Evolutionary conservation across 1,140 invertebrate species (phyloP).

Genomic region (Phymastichus coffea): DNA sequence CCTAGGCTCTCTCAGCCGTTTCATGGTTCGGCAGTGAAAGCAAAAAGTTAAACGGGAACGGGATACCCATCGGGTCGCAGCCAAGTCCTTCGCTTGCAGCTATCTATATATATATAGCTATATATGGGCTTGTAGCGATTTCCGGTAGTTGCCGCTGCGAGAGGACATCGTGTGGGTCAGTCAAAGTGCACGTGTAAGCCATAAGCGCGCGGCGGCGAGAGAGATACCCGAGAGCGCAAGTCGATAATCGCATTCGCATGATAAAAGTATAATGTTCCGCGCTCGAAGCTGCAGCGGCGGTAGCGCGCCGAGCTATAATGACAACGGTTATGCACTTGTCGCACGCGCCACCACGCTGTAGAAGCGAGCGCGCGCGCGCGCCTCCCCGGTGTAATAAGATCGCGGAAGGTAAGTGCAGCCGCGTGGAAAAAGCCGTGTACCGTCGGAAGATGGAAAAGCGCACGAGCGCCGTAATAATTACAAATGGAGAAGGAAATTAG

Average conservation of each 20-base stretch:
- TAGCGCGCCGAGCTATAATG: too few relatives aligned
- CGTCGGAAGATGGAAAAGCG: too few relatives aligned
- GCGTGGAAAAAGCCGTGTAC: not conserved
- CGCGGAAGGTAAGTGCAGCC: not conserved
- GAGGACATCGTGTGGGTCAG: not conserved
- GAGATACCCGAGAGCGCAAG: not conserved
- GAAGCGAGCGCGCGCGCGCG: not conserved
- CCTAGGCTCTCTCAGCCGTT: not conserved
- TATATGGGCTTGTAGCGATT: not conserved
- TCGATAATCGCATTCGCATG: slow-evolving; percentile 1
- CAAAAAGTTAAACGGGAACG: slow-evolving; percentile 21
- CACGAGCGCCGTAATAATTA: too few relatives aligned
- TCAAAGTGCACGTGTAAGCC: not conserved
- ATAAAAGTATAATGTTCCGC: slow-evolving; percentile 14
- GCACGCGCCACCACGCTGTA: too few relatives aligned
- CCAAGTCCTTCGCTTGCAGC: not conserved
- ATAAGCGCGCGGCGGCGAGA: not conserved
- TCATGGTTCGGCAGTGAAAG: slow-evolving; percentile 15
- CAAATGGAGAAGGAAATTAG: not conserved
- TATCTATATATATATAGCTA: not conserved
- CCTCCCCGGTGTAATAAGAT: not conserved
- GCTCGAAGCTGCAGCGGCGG: too few relatives aligned
- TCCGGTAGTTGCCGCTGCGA: not conserved
- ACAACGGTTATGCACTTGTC: too few relatives aligned
- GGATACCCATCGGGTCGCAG: slow-evolving; percentile 1